These are phyloP conservation scores for Cromileptes altivelis DNA, from an alignment of 2,113 vertebrate species.

Conservation along the genomic window DNA sequence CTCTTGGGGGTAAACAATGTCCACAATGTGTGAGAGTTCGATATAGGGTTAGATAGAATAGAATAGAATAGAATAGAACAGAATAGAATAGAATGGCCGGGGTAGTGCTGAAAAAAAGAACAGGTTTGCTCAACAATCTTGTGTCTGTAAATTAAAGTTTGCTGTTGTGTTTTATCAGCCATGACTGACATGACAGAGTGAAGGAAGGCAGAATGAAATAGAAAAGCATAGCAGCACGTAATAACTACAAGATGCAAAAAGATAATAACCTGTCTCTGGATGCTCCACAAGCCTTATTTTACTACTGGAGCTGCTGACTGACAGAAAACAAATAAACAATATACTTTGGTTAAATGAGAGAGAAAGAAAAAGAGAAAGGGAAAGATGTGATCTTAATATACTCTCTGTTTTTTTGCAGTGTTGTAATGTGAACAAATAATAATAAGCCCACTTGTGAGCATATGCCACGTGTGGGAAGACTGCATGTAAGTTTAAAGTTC, in stretches of 20 bases:
- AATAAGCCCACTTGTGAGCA: background rate
- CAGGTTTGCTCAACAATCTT: slow-evolving; percentile 34
- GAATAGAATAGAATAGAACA: background rate
- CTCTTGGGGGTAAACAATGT: slow-evolving; percentile 57
- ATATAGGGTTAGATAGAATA: background rate
- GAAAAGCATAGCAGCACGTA: slow-evolving; percentile 28
- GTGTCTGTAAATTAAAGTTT: slow-evolving; percentile 24
- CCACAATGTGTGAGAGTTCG: background rate
- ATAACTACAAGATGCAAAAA: slow-evolving; percentile 58
- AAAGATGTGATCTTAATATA: background rate
- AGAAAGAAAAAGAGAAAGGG: slow-evolving; percentile 68
- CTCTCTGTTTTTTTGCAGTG: background rate
- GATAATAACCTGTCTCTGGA: slow-evolving; percentile 43
- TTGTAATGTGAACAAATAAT: slow-evolving; percentile 17
- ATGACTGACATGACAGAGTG: slow-evolving; percentile 43
- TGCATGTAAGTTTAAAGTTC: background rate
- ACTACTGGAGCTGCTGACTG: slow-evolving; percentile 5
- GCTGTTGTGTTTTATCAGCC: slow-evolving; percentile 43
- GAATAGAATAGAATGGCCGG: background rate
- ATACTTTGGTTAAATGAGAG: slow-evolving; percentile 28
- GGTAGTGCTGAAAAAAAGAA: background rate
- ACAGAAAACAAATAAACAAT: slow-evolving; percentile 8
- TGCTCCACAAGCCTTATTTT: slow-evolving; percentile 4
- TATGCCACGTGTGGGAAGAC: background rate
- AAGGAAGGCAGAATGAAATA: background rate